phyloP scores from a whole-genome alignment of 2,113 vertebrate species.

The Eira barbara region DNA sequence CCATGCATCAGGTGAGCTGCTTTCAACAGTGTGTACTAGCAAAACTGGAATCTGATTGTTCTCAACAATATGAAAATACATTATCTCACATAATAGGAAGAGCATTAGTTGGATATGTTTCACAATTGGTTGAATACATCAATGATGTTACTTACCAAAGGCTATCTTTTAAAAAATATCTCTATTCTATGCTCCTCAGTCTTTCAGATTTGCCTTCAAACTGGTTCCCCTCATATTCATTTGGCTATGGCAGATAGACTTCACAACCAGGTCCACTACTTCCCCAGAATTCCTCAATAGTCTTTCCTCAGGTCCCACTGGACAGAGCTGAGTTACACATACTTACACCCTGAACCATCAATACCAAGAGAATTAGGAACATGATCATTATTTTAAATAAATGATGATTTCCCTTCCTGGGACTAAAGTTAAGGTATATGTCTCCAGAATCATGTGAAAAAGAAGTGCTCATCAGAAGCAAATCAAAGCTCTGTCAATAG shows the following conservation, averaged over 20 bases:
- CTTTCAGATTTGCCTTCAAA: background rate
- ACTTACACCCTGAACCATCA: background rate
- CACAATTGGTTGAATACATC: background rate
- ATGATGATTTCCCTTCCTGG: background rate
- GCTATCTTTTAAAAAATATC: background rate
- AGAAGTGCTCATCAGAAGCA: background rate
- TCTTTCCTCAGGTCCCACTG: background rate
- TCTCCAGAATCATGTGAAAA: background rate
- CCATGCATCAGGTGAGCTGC: background rate
- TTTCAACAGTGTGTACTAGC: background rate
- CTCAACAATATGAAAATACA: background rate
- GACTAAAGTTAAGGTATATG: background rate
- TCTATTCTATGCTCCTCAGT: background rate
- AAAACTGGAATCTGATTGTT: background rate
- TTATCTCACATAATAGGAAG: background rate
- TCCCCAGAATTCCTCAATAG: background rate
- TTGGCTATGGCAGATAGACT: background rate
- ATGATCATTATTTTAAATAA: background rate
- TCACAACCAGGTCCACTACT: background rate
- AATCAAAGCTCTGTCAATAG: background rate
- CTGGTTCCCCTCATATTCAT: background rate
- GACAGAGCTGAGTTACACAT: background rate
- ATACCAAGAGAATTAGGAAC: background rate
- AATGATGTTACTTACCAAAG: background rate
- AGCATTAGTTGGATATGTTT: background rate